Evolutionary conservation across 1,140 invertebrate species (phyloP).

Genomic region (Lethrus apterus): DNA sequence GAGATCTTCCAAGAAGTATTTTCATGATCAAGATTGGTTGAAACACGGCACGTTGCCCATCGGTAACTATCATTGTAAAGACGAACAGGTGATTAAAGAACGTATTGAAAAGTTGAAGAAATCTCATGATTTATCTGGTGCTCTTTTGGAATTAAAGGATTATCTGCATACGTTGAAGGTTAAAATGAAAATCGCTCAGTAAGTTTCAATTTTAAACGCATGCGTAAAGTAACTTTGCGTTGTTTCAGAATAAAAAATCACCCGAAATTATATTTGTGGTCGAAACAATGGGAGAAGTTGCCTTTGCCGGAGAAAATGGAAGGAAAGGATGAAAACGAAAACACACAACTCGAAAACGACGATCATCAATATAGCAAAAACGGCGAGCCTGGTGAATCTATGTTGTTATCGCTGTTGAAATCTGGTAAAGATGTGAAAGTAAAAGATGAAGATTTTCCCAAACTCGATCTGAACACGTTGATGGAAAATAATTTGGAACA

Average conservation of each 20-base stretch:
- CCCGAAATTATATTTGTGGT: constrained; percentile 79
- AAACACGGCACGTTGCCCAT: constrained; percentile 71
- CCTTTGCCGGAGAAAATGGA: constrained; percentile 32
- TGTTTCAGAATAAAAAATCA: constrained; percentile 62
- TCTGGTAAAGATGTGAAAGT: constrained; percentile 23
- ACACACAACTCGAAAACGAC: constrained; percentile 13
- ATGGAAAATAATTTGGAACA: constrained; percentile 23
- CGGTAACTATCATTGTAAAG: constrained; percentile 40
- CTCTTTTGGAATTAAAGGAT: constrained; percentile 57
- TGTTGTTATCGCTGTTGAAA: constrained; percentile 32
- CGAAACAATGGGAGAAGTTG: constrained; percentile 67
- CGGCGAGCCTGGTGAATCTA: constrained; percentile 22
- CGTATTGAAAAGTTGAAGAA: constrained; percentile 50
- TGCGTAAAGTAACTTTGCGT: constrained; percentile 4
- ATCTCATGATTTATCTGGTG: constrained; percentile 64
- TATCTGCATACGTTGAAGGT: constrained; percentile 63
- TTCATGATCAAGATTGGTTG: constrained; percentile 82
- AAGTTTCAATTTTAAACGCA: constrained; percentile 37
- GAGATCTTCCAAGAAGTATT: constrained; percentile 61
- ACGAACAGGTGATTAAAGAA: constrained; percentile 37
- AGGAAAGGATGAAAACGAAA: constrained; percentile 17
- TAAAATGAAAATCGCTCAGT: constrained; percentile 72
- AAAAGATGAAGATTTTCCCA: constrained; percentile 23
- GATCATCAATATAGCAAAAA: constrained; percentile 23
- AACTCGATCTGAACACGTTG: constrained; percentile 24